Base-by-base conservation (phyloP, 2,888 invertebrate species). In the Tetranychus piercei region DNA sequence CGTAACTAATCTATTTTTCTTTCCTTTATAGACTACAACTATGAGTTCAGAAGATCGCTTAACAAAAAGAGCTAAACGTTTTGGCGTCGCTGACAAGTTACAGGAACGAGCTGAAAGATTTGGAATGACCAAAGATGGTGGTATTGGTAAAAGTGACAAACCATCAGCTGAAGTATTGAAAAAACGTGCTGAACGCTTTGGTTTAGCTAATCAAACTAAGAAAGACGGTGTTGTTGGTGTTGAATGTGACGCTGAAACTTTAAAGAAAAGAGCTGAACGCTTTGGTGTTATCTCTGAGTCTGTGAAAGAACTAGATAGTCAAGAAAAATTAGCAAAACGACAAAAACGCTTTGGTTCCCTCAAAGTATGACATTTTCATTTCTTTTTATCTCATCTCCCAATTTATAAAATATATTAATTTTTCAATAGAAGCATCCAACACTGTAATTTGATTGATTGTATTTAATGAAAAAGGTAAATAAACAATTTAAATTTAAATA, bases 261-360 rank as follows among this genome's bases (percentile, higher is more conserved):
- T 69, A 34, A 69, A 69, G n/a, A 69, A 69, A 34, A 9, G 69
- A 69, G 69, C 22, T 34, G 69, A 69, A 69, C 69, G 69, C 9
- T 69, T 69, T 69, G 69, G 69, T 11, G 69, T 69, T 11, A 34
- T 69, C 11, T 23, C 22, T 8, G 69, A 69, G 1, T 69, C 69
- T 9, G 22, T 69, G 2, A 69, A 69, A 34, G 34, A 69, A 69
- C 9, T 69, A 18, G 22, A 22, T n/a, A n/a, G 9, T 69, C 69
- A 69, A 69, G 69, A 69, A n/a, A 69, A 69, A 34, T 69, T 69
- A 34, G 9, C n/a, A 22, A 34, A 69, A 34, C 3, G 69, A 69
- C 69, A 69, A 34, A 69, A 69, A 69, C 69, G 69, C 22, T 69
- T 69, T 69, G 69, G 69, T 11, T 9, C 69, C 15, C 55, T 55